phyloP scores from a whole-genome alignment of 2,888 invertebrate genomes.

The Cyrtodaria siliqua region DNA sequence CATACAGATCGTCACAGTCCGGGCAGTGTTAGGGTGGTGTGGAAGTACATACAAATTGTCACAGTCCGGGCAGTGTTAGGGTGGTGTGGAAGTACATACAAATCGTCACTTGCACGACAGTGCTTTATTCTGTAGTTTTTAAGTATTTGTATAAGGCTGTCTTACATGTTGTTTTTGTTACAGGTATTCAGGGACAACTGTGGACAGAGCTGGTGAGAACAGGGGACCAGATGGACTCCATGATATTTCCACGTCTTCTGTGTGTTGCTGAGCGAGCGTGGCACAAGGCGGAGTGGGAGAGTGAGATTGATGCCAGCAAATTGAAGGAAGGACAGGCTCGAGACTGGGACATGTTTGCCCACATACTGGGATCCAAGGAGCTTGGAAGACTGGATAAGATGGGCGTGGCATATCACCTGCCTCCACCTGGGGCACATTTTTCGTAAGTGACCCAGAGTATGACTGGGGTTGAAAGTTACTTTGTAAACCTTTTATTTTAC shows the following conservation, averaged over 20 bases:
- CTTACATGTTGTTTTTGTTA: too few relatives aligned
- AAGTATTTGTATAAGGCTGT: too few relatives aligned
- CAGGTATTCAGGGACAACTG: constrained; percentile 84
- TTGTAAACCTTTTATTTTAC: too few relatives aligned
- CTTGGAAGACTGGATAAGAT: constrained; percentile 76
- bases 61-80: too few relatives aligned
- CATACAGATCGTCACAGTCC: too few relatives aligned
- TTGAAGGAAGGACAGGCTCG: constrained; percentile 45
- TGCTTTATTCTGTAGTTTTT: too few relatives aligned
- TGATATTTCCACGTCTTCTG: constrained; percentile 80
- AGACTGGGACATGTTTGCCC: constrained; percentile 82
- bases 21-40: too few relatives aligned
- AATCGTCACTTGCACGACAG: too few relatives aligned
- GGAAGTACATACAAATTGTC: too few relatives aligned
- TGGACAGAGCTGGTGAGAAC: constrained; percentile 82
- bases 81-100: too few relatives aligned
- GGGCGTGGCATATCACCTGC: constrained; percentile 78
- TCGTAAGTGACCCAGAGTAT: constrained; percentile 36
- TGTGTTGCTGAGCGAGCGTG: constrained; percentile 83
- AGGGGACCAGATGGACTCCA: constrained; percentile 75
- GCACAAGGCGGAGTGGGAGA: constrained; percentile 83
- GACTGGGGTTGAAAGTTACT: too few relatives aligned
- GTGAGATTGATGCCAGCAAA: constrained; percentile 50
- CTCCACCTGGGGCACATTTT: constrained; percentile 82
- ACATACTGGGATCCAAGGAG: constrained; percentile 79